Evolutionary conservation across 2,888 invertebrate genomes (phyloP), one percentile per base, ranked within the genome.

Genomic region (Drosophila niveifrons): DNA sequence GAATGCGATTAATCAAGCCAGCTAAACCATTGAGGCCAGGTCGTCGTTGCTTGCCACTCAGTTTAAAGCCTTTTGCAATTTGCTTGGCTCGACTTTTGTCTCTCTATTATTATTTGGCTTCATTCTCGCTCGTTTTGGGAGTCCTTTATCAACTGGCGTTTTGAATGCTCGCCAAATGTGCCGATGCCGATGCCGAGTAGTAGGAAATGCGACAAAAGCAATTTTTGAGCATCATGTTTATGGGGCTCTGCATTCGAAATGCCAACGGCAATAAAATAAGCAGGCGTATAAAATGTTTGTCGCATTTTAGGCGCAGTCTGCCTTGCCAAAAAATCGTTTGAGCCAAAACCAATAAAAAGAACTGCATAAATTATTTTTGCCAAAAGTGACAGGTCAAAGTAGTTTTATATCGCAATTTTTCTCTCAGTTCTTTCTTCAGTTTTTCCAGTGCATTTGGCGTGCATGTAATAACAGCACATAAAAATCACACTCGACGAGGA

Each of bases 121-220:
- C 9, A 15, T 0, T 29, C 15, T 17, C n/a, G n/a, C 15, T 11
- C n/a, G 4, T 39, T 36, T 2, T 39, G 39, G 39, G 39, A 10
- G 28, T 51, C 39, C 34, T 53, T 66, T 63, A 69, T 63, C 59
- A 58, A 52, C 34, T 57, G 36, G 8, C 36, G 15, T 66, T 72
- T 85, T 75, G 84, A 80, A 59, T 56, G 46, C 15, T 17, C 48
- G 88, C 88, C 88, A 87, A 87, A 72, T 75, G 74, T 76, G 76
- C 61, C 74, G 53, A 23, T 23, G 23, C 23, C 23, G 23, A 23
- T n/a, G n/a, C n/a, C n/a, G n/a, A n/a, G n/a, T n/a, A n/a, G 6
- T 23, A 71, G 64, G 62, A 78, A 80, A 74, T 80, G 88, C 80
- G 75, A 75, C 82, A 84, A 83, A 76, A 70, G 69, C 71, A 59